Conservation (phyloP, 1,140 invertebrate species). For the Melitaea cinxia region DNA sequence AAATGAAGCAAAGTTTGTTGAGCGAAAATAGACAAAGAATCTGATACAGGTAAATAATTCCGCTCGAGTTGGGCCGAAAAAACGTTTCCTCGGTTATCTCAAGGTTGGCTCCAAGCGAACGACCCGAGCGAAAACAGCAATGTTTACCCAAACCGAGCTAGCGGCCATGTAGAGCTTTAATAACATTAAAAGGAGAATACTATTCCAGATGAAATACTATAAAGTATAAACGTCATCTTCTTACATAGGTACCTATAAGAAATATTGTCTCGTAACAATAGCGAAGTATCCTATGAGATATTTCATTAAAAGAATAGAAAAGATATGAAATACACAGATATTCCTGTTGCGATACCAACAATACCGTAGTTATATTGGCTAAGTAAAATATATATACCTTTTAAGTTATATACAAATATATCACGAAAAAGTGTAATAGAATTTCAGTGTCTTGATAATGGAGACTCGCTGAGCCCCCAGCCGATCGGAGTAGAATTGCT, state of each 20-base stretch:
- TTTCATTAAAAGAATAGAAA: background rate
- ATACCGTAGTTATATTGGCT: too few relatives aligned
- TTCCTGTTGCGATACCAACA: too few relatives aligned
- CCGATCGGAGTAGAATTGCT: slow-evolving; percentile 23
- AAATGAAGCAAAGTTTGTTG: slow-evolving; percentile 72
- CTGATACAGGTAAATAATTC: slow-evolving; percentile 76
- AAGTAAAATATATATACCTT: too few relatives aligned
- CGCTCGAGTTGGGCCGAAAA: slow-evolving; percentile 63
- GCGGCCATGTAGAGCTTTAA: slow-evolving; percentile 16
- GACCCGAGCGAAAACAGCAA: slow-evolving; percentile 55
- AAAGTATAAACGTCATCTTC: slow-evolving; percentile 14
- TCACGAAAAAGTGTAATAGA: slow-evolving; percentile 14
- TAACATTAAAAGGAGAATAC: slow-evolving; percentile 25
- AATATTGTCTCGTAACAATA: background rate
- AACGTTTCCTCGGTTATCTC: slow-evolving; percentile 65
- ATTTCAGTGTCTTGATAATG: slow-evolving; percentile 19
- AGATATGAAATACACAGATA: background rate
- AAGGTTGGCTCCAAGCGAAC: slow-evolving; percentile 49
- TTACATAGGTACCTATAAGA: background rate
- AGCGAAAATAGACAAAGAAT: slow-evolving; percentile 78
- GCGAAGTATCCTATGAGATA: background rate
- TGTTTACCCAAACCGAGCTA: slow-evolving; percentile 42
- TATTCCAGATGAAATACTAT: slow-evolving; percentile 12
- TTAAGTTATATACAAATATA: too few relatives aligned
- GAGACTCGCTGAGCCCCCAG: slow-evolving; percentile 4